phyloP scores from a whole-genome alignment of 2,113 vertebrate genomes.

The Clupea harengus region DNA sequence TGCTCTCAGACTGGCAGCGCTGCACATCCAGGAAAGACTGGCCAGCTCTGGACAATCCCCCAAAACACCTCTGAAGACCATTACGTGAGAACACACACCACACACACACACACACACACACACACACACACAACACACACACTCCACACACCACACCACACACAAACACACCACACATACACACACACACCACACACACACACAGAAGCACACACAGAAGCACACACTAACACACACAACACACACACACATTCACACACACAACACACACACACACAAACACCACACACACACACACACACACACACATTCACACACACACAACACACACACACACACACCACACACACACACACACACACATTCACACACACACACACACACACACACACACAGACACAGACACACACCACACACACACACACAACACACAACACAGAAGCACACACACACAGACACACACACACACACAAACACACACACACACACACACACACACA shows the following conservation, averaged over 20 bases:
- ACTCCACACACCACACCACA: constrained; percentile 11
- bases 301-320: not conserved
- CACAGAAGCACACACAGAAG: no score
- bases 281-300: not conserved
- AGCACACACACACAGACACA: constrained; percentile 10
- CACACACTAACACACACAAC: no score
- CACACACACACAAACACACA: constrained; percentile 17
- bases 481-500: constrained; percentile 17
- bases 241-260: not conserved
- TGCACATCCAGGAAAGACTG: constrained; percentile 92
- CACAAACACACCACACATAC: not conserved
- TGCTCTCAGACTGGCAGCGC: constrained; percentile 84
- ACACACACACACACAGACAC: not conserved
- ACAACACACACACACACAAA: not conserved
- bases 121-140: not conserved
- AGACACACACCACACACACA: not conserved
- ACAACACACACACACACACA: constrained; percentile 16
- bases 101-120: not conserved
- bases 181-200: constrained; percentile 21
- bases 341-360: constrained; percentile 13
- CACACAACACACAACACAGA: not conserved
- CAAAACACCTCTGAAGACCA: constrained; percentile 89
- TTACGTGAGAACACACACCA: constrained; percentile 79
- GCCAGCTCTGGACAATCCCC: constrained; percentile 82
- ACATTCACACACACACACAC: constrained; percentile 11